phyloP scores from a whole-genome alignment of 2,797 vertebrate species.

The Selene dorsalis region DNA sequence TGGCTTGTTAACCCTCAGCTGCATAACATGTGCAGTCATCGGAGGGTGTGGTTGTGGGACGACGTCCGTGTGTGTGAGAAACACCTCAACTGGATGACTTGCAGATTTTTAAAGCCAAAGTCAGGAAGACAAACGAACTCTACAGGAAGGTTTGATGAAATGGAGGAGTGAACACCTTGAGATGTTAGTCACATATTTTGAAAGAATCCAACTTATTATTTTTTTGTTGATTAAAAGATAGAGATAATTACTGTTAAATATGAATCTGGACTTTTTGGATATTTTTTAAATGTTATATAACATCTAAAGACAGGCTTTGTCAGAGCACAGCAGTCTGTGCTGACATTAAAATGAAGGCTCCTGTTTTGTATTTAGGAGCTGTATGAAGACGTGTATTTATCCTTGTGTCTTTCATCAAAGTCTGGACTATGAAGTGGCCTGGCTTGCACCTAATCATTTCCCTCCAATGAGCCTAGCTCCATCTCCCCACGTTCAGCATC shows the following conservation, averaged over 20 bases:
- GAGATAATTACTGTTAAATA: background rate
- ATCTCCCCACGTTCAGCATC: slow-evolving; percentile 60
- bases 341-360: slow-evolving; percentile 42
- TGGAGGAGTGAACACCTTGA: background rate
- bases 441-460: slow-evolving; percentile 69
- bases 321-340: slow-evolving; percentile 14
- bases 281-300: background rate
- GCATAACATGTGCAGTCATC: slow-evolving; percentile 22
- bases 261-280: background rate
- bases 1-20: slow-evolving; percentile 55
- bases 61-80: slow-evolving; percentile 26
- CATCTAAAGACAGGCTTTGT: background rate
- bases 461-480: slow-evolving; percentile 59
- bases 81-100: slow-evolving; percentile 11
- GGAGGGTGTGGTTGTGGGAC: slow-evolving; percentile 33
- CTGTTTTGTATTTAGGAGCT: slow-evolving; percentile 43
- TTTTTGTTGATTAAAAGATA: background rate
- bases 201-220: background rate
- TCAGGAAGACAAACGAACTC: slow-evolving; percentile 2
- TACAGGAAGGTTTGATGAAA: background rate
- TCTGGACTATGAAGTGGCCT: slow-evolving; percentile 50
- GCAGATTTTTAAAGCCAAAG: slow-evolving; percentile 9
- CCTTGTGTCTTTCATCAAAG: slow-evolving; percentile 65
- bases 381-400: slow-evolving; percentile 57
- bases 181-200: background rate